These are phyloP conservation scores for Perizoma flavofasciatum DNA, from an alignment of 2,888 invertebrate species.

Conservation along the genomic window DNA sequence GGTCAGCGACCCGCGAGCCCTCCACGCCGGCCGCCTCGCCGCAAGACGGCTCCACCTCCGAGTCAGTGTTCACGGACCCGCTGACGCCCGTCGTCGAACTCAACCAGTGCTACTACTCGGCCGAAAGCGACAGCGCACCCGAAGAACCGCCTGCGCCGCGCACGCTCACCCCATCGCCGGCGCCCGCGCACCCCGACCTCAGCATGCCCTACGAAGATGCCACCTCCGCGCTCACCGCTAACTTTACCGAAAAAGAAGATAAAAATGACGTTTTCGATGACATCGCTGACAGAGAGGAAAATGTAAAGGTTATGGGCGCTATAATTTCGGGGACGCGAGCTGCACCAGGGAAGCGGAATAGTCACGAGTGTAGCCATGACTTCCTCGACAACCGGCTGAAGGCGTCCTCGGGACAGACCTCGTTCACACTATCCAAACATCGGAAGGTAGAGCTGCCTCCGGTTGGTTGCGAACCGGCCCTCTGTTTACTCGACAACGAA, in stretches of 20 bases:
- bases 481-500: constrained; percentile 66
- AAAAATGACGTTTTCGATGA: constrained; percentile 71
- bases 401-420: constrained; percentile 71
- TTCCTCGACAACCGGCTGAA: constrained; percentile 76
- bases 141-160: constrained; percentile 68
- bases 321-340: constrained; percentile 63
- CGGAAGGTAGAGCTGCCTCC: constrained; percentile 85
- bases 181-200: constrained; percentile 45
- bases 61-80: constrained; percentile 91
- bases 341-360: constrained; percentile 54
- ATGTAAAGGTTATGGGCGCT: constrained; percentile 76
- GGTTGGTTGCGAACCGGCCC: constrained; percentile 63
- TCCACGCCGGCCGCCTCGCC: constrained; percentile 63
- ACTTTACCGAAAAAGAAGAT: constrained; percentile 69
- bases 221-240: constrained; percentile 59
- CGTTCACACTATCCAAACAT: constrained; percentile 85
- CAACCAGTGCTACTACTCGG: constrained; percentile 86
- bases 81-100: constrained; percentile 85
- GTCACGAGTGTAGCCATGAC: constrained; percentile 73
- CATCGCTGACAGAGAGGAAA: constrained; percentile 67
- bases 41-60: constrained; percentile 86
- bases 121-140: constrained; percentile 82
- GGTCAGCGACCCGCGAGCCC: constrained; percentile 77
- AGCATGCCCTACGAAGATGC: constrained; percentile 72
- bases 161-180: constrained; percentile 54